phyloP scores from a whole-genome alignment of 2,113 vertebrate species.

The Gallinago undulata region DNA sequence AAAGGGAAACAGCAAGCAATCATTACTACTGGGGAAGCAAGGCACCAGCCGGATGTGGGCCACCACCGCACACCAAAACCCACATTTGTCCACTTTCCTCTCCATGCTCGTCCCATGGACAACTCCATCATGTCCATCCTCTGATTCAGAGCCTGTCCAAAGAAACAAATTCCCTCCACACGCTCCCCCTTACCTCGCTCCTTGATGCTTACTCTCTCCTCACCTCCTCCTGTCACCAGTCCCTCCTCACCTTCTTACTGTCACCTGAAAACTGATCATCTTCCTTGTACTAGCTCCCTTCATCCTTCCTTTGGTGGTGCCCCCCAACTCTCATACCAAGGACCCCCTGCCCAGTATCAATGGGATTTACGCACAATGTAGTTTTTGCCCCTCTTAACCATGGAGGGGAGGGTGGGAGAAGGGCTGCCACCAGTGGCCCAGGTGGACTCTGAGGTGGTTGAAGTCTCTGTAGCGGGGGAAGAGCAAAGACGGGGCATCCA shows the following conservation, averaged over 20 bases:
- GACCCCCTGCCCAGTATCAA: not conserved
- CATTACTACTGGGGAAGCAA: not conserved
- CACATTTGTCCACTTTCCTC: not conserved
- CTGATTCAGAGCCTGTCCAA: not conserved
- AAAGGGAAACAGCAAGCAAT: not conserved
- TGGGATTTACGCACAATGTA: not conserved
- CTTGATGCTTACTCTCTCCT: not conserved
- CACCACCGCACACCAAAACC: not conserved
- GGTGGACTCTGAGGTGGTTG: not conserved
- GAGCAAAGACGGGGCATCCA: not conserved
- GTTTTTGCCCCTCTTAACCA: not conserved
- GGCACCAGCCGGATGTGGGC: not conserved
- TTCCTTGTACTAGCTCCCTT: not conserved
- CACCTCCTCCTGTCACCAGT: not conserved
- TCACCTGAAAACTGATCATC: not conserved
- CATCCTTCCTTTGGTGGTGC: accelerated
- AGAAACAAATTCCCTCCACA: not conserved
- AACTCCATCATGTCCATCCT: not conserved
- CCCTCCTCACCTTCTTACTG: not conserved
- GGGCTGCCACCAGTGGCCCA: not conserved
- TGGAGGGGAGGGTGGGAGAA: not conserved
- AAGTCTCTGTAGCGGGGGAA: not conserved
- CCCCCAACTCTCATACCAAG: not conserved
- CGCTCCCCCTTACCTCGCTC: not conserved
- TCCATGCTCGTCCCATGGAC: not conserved